Evolutionary conservation across 2,113 vertebrate species (phyloP).

Genomic region (Redunca redunca): DNA sequence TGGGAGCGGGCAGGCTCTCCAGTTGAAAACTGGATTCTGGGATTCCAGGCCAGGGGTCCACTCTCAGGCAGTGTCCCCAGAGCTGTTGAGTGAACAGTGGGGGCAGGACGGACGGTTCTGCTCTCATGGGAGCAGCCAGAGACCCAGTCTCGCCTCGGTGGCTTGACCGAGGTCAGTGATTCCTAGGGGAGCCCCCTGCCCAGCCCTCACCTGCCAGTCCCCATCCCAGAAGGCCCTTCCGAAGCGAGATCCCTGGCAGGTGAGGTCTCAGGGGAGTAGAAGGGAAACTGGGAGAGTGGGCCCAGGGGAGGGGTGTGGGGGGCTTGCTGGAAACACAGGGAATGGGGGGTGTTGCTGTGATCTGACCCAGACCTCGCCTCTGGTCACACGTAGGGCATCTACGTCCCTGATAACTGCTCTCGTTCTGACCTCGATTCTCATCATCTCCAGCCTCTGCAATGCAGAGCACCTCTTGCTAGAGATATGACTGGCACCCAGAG

Average conservation of each 20-base stretch:
- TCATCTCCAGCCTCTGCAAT: background rate
- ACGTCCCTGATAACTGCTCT: fast-evolving
- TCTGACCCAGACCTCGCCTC: too few species aligned
- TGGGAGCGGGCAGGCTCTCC: background rate
- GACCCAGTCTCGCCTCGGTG: background rate
- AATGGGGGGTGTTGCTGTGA: background rate
- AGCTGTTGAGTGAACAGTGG: background rate
- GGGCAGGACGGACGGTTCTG: background rate
- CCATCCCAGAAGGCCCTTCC: background rate
- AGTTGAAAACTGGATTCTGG: background rate
- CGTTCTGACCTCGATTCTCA: background rate
- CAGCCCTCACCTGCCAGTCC: fast-evolving
- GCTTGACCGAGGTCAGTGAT: background rate
- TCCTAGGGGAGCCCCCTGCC: background rate
- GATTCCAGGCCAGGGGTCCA: background rate
- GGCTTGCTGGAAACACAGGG: background rate
- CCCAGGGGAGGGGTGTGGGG: background rate
- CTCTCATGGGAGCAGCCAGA: background rate
- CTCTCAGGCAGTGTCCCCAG: background rate
- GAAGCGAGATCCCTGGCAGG: background rate
- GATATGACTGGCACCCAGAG: background rate
- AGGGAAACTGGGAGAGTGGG: background rate
- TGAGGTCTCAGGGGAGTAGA: background rate
- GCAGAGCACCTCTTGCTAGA: background rate
- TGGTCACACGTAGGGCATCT: background rate